A percentile compares a stretch with the other conserved stretches of the same genome.
Conservation (phyloP, 2,113 vertebrate genomes). For the Neopipo cinnamomea region DNA sequence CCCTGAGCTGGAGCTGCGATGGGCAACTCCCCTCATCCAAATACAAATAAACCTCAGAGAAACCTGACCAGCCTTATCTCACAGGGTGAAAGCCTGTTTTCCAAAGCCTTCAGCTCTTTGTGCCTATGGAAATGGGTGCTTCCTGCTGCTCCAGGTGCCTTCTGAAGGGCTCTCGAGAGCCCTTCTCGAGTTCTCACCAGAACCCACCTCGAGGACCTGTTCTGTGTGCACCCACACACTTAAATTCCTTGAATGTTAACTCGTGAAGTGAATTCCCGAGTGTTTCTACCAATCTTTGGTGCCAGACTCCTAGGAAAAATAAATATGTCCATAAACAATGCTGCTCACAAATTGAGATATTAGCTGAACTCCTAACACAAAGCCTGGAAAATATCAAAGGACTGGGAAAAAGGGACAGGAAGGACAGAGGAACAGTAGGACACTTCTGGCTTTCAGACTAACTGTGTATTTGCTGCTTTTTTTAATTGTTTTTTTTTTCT, state of each 20-base stretch:
- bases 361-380: too few species aligned
- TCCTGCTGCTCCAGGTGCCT: neutral
- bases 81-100: accelerated
- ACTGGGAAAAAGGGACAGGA: neutral
- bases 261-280: neutral
- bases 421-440: neutral
- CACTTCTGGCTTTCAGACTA: neutral
- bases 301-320: neutral
- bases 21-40: neutral
- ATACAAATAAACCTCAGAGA: accelerated
- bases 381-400: neutral
- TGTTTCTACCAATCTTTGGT: neutral
- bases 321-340: too few species aligned
- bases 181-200: too few species aligned
- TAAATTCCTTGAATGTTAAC: neutral
- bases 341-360: neutral
- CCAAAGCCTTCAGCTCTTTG: neutral
- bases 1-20: accelerated
- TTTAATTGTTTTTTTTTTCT: neutral
- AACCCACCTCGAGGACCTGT: accelerated
- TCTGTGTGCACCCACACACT: neutral
- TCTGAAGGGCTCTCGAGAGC: neutral
- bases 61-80: neutral
- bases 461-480: neutral
- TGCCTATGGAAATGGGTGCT: accelerated